A percentile compares a stretch with the other conserved stretches of the same genome.
These are phyloP conservation scores for Aotus griseimembra DNA, from an alignment of 2,797 vertebrate genomes.

Conservation along the genomic window DNA sequence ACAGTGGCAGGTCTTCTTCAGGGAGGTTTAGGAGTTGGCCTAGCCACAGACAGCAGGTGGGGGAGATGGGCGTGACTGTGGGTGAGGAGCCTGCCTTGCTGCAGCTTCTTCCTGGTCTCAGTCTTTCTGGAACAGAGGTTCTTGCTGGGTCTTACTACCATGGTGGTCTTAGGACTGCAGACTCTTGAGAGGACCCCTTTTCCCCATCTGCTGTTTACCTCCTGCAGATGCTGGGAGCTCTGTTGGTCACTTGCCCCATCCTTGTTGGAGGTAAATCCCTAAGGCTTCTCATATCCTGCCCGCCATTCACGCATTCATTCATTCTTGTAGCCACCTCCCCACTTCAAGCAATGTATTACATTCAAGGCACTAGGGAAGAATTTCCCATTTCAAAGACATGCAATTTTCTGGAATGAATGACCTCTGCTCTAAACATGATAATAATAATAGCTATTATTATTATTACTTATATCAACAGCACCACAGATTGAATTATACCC, in stretches of 20 bases:
- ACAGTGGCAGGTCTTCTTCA: not conserved
- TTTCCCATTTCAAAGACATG: not conserved
- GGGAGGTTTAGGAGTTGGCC: not conserved
- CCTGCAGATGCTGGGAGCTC: not conserved
- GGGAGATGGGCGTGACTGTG: no score
- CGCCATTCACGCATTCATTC: fast-evolving
- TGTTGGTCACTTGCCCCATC: fast-evolving
- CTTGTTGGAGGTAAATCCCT: not conserved
- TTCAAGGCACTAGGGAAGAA: not conserved
- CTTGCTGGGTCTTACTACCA: not conserved
- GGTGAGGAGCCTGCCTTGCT: not conserved
- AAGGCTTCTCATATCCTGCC: not conserved
- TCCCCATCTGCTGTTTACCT: no score
- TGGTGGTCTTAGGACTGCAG: fast-evolving
- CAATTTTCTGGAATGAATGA: not conserved
- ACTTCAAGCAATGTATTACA: not conserved
- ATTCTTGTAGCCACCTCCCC: not conserved
- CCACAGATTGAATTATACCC: not conserved
- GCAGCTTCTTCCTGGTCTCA: not conserved
- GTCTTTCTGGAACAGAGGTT: not conserved
- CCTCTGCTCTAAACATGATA: not conserved
- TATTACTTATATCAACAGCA: not conserved
- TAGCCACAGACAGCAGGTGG: not conserved
- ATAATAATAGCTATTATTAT: not conserved
- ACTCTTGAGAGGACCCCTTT: not conserved